Percentiles rank a stretch among this genome's conserved stretches.
Conservation (phyloP, 1,140 invertebrate genomes). For the Kradibia gibbosae region DNA sequence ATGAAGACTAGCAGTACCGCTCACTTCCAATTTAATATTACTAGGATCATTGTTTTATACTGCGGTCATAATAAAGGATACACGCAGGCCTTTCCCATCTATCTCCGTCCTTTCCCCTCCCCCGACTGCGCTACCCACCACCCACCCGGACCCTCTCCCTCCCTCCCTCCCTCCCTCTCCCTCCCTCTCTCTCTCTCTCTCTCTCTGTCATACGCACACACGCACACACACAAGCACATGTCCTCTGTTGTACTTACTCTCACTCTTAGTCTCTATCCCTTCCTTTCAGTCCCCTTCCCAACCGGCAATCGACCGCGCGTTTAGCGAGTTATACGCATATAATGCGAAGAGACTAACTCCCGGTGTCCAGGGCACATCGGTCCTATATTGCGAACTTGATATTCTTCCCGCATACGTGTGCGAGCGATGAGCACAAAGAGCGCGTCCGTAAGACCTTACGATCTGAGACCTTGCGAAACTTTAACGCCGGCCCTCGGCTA, state of each 20-base stretch:
- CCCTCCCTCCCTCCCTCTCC: no score
- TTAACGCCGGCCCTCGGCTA: constrained; percentile 49
- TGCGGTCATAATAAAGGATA: constrained; percentile 38
- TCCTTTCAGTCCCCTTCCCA: not conserved
- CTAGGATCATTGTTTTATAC: constrained; percentile 44
- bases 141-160: no score
- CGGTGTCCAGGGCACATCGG: constrained; percentile 18
- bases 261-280: not conserved
- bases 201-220: not conserved
- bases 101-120: not conserved
- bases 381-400: constrained; percentile 57
- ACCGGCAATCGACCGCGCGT: not conserved
- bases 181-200: no score
- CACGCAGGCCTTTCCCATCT: not conserved
- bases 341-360: constrained; percentile 16
- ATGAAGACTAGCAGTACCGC: constrained; percentile 34
- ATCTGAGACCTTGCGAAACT: constrained; percentile 61
- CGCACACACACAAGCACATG: not conserved
- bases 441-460: constrained; percentile 56
- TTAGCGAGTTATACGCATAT: constrained; percentile 31
- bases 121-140: not conserved
- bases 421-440: constrained; percentile 58
- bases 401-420: constrained; percentile 64
- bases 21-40: constrained; percentile 43
- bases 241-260: no score